phyloP scores from a whole-genome alignment of 2,113 vertebrate species.

The Prietella phreatophila region DNA sequence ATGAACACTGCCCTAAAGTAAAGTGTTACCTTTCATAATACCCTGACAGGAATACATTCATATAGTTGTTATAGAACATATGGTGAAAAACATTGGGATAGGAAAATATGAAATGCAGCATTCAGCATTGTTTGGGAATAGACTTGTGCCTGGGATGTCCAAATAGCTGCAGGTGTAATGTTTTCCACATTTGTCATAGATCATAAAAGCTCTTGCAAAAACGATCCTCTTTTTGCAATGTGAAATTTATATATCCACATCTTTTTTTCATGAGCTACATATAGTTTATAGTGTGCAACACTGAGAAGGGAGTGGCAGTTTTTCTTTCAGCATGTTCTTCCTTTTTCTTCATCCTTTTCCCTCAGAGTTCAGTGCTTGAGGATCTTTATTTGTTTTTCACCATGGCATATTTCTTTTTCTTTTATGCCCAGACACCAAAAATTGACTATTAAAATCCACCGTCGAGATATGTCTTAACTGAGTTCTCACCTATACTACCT shows the following conservation, averaged over 20 bases:
- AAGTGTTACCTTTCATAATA: background rate
- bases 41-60: background rate
- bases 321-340: constrained; percentile 15
- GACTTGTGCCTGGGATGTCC: background rate
- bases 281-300: constrained; percentile 19
- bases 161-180: background rate
- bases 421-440: constrained; percentile 38
- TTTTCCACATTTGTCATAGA: background rate
- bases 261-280: background rate
- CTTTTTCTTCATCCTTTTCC: background rate
- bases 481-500: constrained; percentile 31
- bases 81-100: background rate
- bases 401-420: constrained; percentile 12
- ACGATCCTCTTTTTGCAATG: background rate
- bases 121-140: background rate
- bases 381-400: constrained; percentile 48
- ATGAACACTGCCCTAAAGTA: background rate
- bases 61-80: background rate
- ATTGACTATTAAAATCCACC: constrained; percentile 33
- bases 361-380: constrained; percentile 24
- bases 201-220: background rate
- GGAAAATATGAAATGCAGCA: background rate
- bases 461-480: background rate
- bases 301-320: constrained; percentile 1
- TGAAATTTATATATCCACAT: background rate